Percentiles rank a stretch among this genome's conserved stretches.
Evolutionary conservation across 30 jellyfish, hydroid and myxozoan genomes (phyloP).

Genomic region (Euphysa ruthae): DNA sequence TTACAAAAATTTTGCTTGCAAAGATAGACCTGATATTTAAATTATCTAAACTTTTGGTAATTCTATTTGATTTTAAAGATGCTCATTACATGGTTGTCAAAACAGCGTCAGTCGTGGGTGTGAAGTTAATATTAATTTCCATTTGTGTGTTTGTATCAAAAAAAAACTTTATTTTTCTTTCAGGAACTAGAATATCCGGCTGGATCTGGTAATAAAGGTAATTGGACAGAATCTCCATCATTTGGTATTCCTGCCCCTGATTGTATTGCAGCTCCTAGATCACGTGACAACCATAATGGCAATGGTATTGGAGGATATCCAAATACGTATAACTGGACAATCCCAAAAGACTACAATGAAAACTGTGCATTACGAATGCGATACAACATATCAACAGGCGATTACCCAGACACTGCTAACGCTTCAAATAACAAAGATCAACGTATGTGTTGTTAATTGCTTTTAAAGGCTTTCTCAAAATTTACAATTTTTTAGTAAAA

Average conservation of each 20-base stretch:
- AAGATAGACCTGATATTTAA: too few species aligned
- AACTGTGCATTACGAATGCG: constrained; percentile 73
- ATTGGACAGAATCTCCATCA: constrained; percentile 59
- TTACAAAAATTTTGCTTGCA: too few species aligned
- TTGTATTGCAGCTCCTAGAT: constrained; percentile 61
- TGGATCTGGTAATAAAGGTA: constrained; percentile 18
- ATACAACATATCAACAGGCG: constrained; percentile 87
- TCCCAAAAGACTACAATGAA: constrained; percentile 45
- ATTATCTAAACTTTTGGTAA: too few species aligned
- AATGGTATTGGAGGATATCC: constrained; percentile 76
- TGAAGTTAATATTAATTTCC: too few species aligned
- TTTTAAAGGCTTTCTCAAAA: too few species aligned
- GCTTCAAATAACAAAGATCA: constrained; percentile 25
- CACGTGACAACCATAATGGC: constrained; percentile 95
- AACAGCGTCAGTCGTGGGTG: too few species aligned
- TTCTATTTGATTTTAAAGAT: too few species aligned
- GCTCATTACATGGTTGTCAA: not conserved
- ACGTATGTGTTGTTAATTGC: too few species aligned
- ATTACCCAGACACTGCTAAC: constrained; percentile 52
- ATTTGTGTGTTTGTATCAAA: too few species aligned
- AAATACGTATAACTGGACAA: constrained; percentile 83
- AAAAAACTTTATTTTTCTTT: not conserved
- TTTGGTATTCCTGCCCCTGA: constrained; percentile 51
- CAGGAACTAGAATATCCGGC: constrained; percentile 10
- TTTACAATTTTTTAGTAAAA: too few species aligned